Evolutionary conservation across 1,140 invertebrate genomes (phyloP), one percentile per base, ranked within the genome.

Genomic region (Eupeodes corollae): DNA sequence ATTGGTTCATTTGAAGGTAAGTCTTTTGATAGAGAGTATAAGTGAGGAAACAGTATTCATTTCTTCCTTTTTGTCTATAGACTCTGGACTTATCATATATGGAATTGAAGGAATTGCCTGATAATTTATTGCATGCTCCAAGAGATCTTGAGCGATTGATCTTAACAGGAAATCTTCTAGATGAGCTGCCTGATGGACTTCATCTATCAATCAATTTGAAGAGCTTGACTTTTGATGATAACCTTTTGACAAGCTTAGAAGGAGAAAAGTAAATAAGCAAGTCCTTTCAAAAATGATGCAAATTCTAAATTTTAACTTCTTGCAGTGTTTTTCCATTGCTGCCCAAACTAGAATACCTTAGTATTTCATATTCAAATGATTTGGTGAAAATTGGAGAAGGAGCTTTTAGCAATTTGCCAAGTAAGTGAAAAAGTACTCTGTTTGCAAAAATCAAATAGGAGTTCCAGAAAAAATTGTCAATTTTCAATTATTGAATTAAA

Each of bases 51-150:
- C 42, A 34, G 11, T 19, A 47, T 10, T 6, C 12, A 46, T 31
- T 49, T 30, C 15, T 44, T 16, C 12, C 10, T 39, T 40, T 67
- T 56, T 46, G n/a, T n/a, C 15, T 15, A 51, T 58, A 81, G 74
- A 70, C 77, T 11, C 67, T 88, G 16, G 75, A 84, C 56, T 63
- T 90, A 53, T 78, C 80, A 0, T 73, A 78, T 43, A 86, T 83
- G 39, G 60, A 75, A 42, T 55, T 89, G 1, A 66, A 65, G 3
- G 61, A 67, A 2, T 56, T 88, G 21, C 80, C 82, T 0, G 71
- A 78, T 2, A 69, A 75, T 47, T 70, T 84, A 30, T 70, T 88
- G 2, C 78, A 85, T 59, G 78, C 79, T 0, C 79, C 80, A 0
- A 72, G 73, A 5, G 67, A 75, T 47, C 61, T 89, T 14, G 73